These are phyloP conservation scores for Chymomyza amoena DNA, from an alignment of 2,888 invertebrate genomes.

Conservation along the genomic window DNA sequence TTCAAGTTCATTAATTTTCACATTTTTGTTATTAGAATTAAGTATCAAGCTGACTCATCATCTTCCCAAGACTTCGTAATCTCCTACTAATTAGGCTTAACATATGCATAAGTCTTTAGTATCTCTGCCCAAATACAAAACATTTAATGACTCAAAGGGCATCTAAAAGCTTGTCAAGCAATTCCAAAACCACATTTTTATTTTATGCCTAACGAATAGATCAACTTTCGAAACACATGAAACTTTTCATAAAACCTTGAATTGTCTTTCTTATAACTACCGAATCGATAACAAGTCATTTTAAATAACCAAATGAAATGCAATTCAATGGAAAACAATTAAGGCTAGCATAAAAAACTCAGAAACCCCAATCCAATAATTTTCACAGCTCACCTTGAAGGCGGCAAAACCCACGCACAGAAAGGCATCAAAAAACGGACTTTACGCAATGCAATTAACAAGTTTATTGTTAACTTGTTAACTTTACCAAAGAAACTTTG, in stretches of 20 bases:
- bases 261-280: background rate
- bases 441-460: conserved; percentile 56
- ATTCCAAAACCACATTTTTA: background rate
- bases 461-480: conserved; percentile 57
- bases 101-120: too few relatives aligned
- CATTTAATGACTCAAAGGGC: background rate
- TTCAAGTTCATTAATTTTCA: too few relatives aligned
- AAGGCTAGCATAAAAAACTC: background rate
- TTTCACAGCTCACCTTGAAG: background rate
- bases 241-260: background rate
- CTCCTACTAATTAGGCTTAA: too few relatives aligned
- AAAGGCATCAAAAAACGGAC: conserved; percentile 41
- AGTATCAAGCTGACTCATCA: too few relatives aligned
- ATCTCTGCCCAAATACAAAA: background rate
- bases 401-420: conserved; percentile 49
- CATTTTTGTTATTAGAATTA: too few relatives aligned
- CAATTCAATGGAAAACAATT: conserved; percentile 14
- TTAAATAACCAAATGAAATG: conserved; percentile 44
- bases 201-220: background rate
- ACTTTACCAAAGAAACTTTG: conserved; percentile 5
- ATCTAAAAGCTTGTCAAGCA: background rate
- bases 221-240: background rate
- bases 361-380: background rate
- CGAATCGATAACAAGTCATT: conserved; percentile 19
- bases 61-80: too few relatives aligned